Conservation (phyloP, 2,113 vertebrate species). For the Tyto alba region DNA sequence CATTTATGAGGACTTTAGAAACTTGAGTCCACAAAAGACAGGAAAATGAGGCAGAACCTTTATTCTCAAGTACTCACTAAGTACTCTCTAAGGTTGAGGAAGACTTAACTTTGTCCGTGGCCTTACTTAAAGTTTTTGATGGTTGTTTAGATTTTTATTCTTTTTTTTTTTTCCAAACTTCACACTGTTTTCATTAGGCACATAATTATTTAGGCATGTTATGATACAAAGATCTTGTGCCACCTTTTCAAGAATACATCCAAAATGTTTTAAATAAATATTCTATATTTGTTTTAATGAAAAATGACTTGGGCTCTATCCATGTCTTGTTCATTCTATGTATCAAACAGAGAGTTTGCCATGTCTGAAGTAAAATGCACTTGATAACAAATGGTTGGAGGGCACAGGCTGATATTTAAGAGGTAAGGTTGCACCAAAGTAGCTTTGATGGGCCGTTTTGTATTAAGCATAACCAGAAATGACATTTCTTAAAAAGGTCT, state of each 20-base stretch:
- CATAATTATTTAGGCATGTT: neutral
- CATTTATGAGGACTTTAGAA: neutral
- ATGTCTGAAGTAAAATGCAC: conserved; percentile 36
- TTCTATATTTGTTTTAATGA: neutral
- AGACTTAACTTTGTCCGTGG: neutral
- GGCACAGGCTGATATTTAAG: conserved; percentile 72
- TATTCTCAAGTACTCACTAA: neutral
- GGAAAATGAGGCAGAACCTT: neutral
- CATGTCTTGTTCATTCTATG: neutral
- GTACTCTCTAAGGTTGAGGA: neutral
- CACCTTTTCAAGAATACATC: neutral
- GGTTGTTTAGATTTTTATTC: neutral
- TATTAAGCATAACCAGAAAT: conserved; percentile 69
- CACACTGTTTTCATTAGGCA: neutral
- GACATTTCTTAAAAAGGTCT: conserved; percentile 74
- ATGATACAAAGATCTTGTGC: neutral
- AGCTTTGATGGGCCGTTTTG: conserved; percentile 66
- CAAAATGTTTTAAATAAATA: conserved; percentile 17
- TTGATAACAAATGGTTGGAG: conserved; percentile 64
- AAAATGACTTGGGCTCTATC: neutral
- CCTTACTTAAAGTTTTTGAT: neutral
- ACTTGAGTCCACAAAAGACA: neutral
- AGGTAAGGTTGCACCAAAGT: conserved; percentile 62
- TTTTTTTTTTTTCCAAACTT: neutral
- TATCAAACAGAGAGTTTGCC: conserved; percentile 22